phyloP scores from a whole-genome alignment of 2,888 invertebrate species.

The Drosophila merina region DNA sequence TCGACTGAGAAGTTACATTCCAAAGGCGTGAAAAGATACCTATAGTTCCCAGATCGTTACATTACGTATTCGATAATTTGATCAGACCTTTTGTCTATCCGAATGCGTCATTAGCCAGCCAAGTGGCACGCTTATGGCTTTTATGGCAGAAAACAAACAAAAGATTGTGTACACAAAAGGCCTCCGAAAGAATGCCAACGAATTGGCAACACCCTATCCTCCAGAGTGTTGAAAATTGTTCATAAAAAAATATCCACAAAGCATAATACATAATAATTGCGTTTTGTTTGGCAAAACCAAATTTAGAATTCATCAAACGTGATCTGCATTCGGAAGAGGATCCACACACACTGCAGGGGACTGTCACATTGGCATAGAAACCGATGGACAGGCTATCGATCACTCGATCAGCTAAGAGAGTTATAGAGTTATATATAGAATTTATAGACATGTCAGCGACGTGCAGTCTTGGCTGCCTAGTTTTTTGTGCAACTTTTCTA shows the following conservation, averaged over 20 bases:
- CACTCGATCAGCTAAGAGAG: constrained; percentile 47
- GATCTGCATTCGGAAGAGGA: constrained; percentile 55
- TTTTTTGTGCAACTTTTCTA: constrained; percentile 2
- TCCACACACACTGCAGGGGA: constrained; percentile 34
- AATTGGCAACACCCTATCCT: constrained; percentile 45
- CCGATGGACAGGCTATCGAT: constrained; percentile 48
- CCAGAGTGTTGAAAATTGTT: constrained; percentile 51
- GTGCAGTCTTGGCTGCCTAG: constrained; percentile 28
- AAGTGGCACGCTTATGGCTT: constrained; percentile 69
- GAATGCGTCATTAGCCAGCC: constrained; percentile 45
- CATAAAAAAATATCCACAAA: constrained; percentile 31
- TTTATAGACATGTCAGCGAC: constrained; percentile 38
- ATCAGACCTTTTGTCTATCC: constrained; percentile 41
- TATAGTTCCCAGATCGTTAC: too few species aligned
- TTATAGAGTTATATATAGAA: constrained; percentile 27
- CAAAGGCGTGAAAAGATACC: too few species aligned
- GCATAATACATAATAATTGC: constrained; percentile 68
- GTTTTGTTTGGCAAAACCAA: constrained; percentile 66
- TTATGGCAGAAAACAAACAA: constrained; percentile 35
- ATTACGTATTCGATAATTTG: constrained; percentile 7
- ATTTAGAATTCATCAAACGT: constrained; percentile 66
- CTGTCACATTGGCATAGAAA: constrained; percentile 53
- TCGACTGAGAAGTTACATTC: neutral
- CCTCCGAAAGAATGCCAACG: constrained; percentile 18
- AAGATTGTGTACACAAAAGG: constrained; percentile 26